Base-by-base conservation (phyloP, 2,797 vertebrate species). In the Pseudochromis fuscus region DNA sequence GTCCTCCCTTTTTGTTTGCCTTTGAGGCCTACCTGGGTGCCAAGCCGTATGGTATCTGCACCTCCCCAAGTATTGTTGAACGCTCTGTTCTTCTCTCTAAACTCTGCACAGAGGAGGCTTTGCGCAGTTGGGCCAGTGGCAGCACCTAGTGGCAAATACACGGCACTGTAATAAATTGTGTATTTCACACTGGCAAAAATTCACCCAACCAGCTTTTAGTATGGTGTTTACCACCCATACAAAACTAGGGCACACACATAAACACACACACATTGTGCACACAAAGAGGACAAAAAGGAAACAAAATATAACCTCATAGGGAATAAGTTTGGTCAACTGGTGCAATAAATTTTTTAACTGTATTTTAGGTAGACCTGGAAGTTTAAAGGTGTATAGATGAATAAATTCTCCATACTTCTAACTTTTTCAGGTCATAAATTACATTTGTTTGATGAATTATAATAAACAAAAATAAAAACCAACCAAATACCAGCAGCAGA, bases 31-130 rank as follows among this genome's bases (percentile, higher is more conserved):
- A 97, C 97, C 96, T 96, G 72, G 93, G 90, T 31, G 88, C 86
- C 51, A 91, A 81, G 21, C 88, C 90, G 2, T 92, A 87, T 0
- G 88, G 72, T 63, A 65, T 90, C 31, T 90, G 88, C 63, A 94
- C 83, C 58, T 95, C 95, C 66, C 92, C 94, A 33, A 95, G 92
- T 67, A 96, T 87, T 53, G 93, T 95, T 45, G 96, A 96, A 0
- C 95, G 93, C 31, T 96, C 92, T n/a, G 89, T 88, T 79, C 95
- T 96, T 72, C 94, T 94, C 84, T 96, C 93, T 1, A 98, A 93
- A 87, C 94, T 98, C 91, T 97, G 98, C 58, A 95, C 82, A 28
- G 97, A 99, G 63, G 94, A 84, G 0, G 95, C 94, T 92, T 97
- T 98, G 69, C 83, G 94, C 82, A 94, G 92, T 85, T 97, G 95